Evolutionary conservation across 1,140 invertebrate species (phyloP), one percentile per base, ranked within the genome.

Genomic region (Drosophila elegans): DNA sequence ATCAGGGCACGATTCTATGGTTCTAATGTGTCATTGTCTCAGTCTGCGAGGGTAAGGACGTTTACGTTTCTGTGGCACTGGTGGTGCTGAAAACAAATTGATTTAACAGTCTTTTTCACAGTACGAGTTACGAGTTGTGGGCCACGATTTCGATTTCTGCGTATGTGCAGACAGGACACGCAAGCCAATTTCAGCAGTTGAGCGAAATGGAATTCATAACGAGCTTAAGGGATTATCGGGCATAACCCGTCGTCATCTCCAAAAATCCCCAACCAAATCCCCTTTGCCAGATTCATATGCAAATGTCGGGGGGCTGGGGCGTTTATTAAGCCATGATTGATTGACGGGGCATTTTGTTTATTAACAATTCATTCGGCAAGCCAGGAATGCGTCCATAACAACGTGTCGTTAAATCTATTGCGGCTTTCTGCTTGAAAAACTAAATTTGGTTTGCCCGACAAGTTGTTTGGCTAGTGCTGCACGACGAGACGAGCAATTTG

Each of bases 11-110:
- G 72, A 78, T 86, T 75, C 73, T 41, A 46, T 45, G 45, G 38
- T 60, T 66, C 36, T 55, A 71, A 79, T 83, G 73, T 85, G 82
- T 81, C 82, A 86, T 85, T 85, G 64, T 66, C 80, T 79, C 72
- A 44, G n/a, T 34, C 48, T 34, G 55, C 41, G 63, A 4, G 51
- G 45, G 12, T 32, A 4, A 39, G 60, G 32, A 38, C 32, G 12
- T 4, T 12, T 11, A 29, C 16, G 36, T 34, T 25, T 27, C 45
- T 57, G 41, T 62, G 72, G 51, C 55, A 59, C 3, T 4, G 56
- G 80, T 64, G 60, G 62, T 57, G 46, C 52, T 71, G 68, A 67
- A 71, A 78, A 78, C 74, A 86, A 85, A 85, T 86, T 86, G 82
- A 86, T 85, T 85, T 78, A 86, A 86, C 80, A 71, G 80, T 83